A percentile compares a stretch with the other conserved stretches of the same genome.
These are phyloP conservation scores for Natator depressus DNA, from an alignment of 2,113 vertebrate genomes.

Conservation along the genomic window DNA sequence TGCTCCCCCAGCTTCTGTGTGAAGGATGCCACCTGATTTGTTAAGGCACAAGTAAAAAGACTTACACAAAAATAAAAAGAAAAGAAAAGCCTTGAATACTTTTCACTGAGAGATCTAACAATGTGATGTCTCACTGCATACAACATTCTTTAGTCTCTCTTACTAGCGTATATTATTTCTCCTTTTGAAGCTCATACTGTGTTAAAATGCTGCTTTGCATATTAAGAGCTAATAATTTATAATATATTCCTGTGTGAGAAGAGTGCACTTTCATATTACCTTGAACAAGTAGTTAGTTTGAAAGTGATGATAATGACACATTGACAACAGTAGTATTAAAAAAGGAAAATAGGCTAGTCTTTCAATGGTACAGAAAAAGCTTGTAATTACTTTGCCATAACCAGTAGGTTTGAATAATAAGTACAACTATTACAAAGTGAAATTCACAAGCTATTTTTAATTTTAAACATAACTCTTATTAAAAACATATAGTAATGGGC, in stretches of 20 bases:
- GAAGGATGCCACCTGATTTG: neutral
- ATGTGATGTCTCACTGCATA: neutral
- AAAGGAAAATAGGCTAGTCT: neutral
- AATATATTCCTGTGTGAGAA: neutral
- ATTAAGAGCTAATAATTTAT: constrained; percentile 28
- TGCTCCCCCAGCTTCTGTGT: neutral
- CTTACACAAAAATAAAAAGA: neutral
- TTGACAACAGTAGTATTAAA: neutral
- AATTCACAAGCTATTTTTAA: neutral
- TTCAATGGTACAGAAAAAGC: neutral
- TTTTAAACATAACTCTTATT: neutral
- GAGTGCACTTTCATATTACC: constrained; percentile 1
- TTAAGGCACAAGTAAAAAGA: neutral
- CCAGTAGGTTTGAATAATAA: neutral
- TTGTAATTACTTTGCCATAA: neutral
- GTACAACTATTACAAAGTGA: neutral
- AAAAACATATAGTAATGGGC: neutral
- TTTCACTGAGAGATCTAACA: neutral
- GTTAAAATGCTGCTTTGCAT: neutral
- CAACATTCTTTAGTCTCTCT: neutral
- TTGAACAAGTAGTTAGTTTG: constrained; percentile 24
- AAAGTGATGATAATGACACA: neutral
- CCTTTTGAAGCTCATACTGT: neutral
- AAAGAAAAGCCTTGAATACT: neutral
- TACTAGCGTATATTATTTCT: neutral